Base-by-base conservation (phyloP, 2,113 vertebrate species). In the Nothocercus nigrocapillus region DNA sequence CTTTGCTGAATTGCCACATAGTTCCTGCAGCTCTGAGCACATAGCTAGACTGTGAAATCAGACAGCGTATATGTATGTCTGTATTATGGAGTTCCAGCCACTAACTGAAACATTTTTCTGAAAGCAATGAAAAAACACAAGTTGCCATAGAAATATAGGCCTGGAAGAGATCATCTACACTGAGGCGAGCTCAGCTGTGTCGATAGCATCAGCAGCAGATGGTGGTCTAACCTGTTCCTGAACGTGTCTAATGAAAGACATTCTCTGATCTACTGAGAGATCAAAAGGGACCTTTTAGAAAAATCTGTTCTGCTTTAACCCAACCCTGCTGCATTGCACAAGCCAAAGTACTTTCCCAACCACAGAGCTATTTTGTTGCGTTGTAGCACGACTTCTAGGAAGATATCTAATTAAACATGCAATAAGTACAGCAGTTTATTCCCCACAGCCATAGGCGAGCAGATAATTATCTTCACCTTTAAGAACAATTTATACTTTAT, bases 151-250 rank as follows among this genome's bases (percentile, higher is more conserved):
- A 86, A 94, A 92, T 82, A 74, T 13, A 78, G 66, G 73, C 77
- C 88, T 90, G 80, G 64, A 90, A 90, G 51, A 88, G 72, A 77
- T 90, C n/a, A 88, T 34, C 54, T 70, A 18, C 64, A 81, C 49
- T 34, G 17, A 88, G 64, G 22, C 56, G 30, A 85, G 36, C 83
- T 84, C 51, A 93, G 82, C 88, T 89, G 11, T 62, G 81, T 51
- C 0, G 36, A 38, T 64, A 94, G 77, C 64, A 88, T 75, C 80
- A 82, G 90, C 67, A 86, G 73, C 90, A 93, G 88, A 74, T 88
- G 86, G 88, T 93, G 80, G 83, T 90, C 66, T 84, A 88, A 92
- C 96, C 80, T 95, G 94, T 92, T 95, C 80, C 70, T 59, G 73
- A 90, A 78, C 19, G 10, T 13, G 24, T 49, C 51, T 92, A 90